Evolutionary conservation across 30 jellyfish, hydroid and myxozoan genomes (phyloP).

Genomic region (Aurelia aurita complex sp. Pacific): DNA sequence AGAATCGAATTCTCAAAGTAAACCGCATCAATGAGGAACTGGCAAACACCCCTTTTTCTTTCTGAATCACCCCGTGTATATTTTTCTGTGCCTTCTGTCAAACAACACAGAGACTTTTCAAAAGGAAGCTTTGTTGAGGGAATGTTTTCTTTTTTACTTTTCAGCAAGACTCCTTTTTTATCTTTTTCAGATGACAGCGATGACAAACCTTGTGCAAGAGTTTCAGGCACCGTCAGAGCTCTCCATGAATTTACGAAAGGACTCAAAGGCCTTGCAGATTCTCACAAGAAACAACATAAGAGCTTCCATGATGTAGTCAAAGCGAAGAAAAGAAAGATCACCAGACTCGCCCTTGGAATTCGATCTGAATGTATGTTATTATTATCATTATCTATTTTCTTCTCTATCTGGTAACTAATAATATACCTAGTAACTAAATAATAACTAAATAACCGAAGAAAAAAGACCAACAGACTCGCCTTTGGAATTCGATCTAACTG

Average conservation of each 20-base stretch:
- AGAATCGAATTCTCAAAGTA: too few relatives aligned
- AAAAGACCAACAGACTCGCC: constrained; percentile 54
- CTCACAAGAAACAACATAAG: constrained; percentile 25
- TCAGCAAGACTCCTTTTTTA: neutral
- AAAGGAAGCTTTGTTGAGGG: neutral
- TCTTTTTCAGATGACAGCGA: neutral
- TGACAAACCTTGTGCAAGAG: constrained; percentile 44
- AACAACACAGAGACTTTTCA: too few relatives aligned
- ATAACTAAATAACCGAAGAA: too few relatives aligned
- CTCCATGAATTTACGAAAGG: constrained; percentile 63
- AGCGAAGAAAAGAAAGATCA: constrained; percentile 20
- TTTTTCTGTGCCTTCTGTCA: too few relatives aligned
- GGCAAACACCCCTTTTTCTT: too few relatives aligned
- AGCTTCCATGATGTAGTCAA: constrained; percentile 13
- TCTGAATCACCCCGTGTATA: too few relatives aligned
- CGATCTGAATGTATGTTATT: constrained; percentile 53
- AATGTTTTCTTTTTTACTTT: neutral
- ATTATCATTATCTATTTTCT: too few relatives aligned
- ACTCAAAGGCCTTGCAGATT: constrained; percentile 40
- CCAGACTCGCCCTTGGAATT: constrained; percentile 45
- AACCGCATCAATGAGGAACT: too few relatives aligned
- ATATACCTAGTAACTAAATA: too few relatives aligned
- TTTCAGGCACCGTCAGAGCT: constrained; percentile 29
- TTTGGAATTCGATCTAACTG: constrained; percentile 54
- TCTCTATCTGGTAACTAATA: too few relatives aligned